Percentiles rank a stretch among this genome's conserved stretches.
These are phyloP conservation scores for Latheticus oryzae DNA, from an alignment of 2,888 invertebrate genomes.

Conservation along the genomic window DNA sequence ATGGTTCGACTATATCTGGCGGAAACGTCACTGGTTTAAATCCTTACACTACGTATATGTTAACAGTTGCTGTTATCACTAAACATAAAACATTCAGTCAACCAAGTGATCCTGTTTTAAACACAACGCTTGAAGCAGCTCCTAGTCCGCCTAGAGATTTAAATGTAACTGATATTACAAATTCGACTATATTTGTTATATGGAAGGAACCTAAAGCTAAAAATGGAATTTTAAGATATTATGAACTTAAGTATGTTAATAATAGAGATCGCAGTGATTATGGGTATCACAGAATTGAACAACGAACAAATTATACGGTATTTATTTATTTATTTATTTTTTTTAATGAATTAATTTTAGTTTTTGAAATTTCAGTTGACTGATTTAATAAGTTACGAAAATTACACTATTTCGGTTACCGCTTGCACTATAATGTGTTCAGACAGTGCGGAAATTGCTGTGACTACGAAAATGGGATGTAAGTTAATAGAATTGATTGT, in stretches of 20 bases:
- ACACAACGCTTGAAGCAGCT: slow-evolving; percentile 80
- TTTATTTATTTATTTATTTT: background rate
- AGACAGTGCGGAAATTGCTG: slow-evolving; percentile 57
- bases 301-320: slow-evolving; percentile 4
- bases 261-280: slow-evolving; percentile 61
- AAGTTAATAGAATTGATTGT: slow-evolving; percentile 50
- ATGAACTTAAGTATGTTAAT: too few relatives aligned
- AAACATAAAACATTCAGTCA: slow-evolving; percentile 68
- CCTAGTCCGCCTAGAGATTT: slow-evolving; percentile 72
- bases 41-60: slow-evolving; percentile 81
- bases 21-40: slow-evolving; percentile 73
- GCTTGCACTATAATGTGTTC: slow-evolving; percentile 82
- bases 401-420: slow-evolving; percentile 75
- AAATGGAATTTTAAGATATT: slow-evolving; percentile 81
- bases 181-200: slow-evolving; percentile 72
- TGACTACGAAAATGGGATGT: slow-evolving; percentile 65
- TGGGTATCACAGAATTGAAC: slow-evolving; percentile 26
- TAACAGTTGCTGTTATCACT: slow-evolving; percentile 75
- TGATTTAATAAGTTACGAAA: slow-evolving; percentile 70
- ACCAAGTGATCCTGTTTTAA: slow-evolving; percentile 71
- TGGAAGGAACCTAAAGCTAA: slow-evolving; percentile 78
- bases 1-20: slow-evolving; percentile 66
- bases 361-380: slow-evolving; percentile 50
- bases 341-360: background rate
- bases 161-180: slow-evolving; percentile 70